Conservation (phyloP, 2,113 vertebrate genomes). For the Chloroceryle aenea region DNA sequence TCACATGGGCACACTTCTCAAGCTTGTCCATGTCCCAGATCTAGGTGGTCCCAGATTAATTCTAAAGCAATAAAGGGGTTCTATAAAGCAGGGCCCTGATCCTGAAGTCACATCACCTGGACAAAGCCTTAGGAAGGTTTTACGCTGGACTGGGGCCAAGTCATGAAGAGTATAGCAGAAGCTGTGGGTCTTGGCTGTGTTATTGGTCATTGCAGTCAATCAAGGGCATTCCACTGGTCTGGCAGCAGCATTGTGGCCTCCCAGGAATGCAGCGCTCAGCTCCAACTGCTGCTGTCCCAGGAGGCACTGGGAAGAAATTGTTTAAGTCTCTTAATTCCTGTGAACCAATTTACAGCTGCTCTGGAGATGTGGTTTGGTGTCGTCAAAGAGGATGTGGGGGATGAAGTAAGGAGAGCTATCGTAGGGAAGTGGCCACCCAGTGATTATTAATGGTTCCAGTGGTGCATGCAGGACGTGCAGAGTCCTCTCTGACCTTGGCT, state of each 20-base stretch:
- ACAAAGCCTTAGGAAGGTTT: neutral
- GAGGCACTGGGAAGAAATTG: neutral
- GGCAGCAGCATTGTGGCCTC: neutral
- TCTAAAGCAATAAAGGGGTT: neutral
- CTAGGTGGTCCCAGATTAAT: neutral
- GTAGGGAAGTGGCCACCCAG: neutral
- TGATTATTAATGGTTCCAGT: rapidly evolving
- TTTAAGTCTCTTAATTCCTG: neutral
- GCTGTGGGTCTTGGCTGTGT: neutral
- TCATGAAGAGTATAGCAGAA: neutral
- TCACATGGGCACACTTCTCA: too few species aligned
- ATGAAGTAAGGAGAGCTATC: neutral
- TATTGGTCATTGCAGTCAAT: neutral
- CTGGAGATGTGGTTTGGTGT: neutral
- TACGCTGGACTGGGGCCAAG: neutral
- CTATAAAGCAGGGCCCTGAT: neutral
- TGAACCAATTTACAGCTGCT: neutral
- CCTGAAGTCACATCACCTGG: neutral
- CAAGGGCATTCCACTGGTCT: neutral
- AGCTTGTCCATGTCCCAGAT: too few species aligned
- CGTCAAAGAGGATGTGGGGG: neutral
- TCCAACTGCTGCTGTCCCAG: neutral
- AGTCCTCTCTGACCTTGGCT: neutral
- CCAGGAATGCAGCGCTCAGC: neutral
- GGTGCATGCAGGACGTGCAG: neutral